Conservation (phyloP, 2,888 invertebrate genomes). For the Aromia moschata region DNA sequence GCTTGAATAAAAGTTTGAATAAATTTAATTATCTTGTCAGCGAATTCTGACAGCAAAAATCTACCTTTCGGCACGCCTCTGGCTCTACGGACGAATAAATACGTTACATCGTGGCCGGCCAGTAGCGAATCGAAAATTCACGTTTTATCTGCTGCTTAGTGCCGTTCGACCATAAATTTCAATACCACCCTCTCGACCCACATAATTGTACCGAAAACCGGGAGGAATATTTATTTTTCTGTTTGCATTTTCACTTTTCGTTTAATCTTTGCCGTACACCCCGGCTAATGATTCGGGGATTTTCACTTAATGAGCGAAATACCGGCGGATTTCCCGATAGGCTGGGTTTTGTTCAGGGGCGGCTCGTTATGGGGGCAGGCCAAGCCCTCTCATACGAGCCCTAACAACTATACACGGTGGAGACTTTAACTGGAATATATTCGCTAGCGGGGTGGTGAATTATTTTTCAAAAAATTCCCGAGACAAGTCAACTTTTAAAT, state of each 20-base stretch:
- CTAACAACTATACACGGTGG: no score
- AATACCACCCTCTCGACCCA: conserved; percentile 2
- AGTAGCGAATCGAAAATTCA: conserved; percentile 12
- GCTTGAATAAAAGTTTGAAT: no score
- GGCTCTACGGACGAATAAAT: not conserved
- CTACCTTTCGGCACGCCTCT: not conserved
- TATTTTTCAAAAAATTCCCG: no score
- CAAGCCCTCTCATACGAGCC: no score
- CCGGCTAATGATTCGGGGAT: conserved; percentile 15
- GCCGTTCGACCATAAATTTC: conserved; percentile 12
- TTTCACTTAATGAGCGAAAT: conserved; percentile 22
- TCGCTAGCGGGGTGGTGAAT: no score
- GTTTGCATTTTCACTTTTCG: conserved; percentile 24
- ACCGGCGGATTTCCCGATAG: not conserved
- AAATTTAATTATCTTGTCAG: no score
- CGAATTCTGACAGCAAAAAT: no score
- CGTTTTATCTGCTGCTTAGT: conserved; percentile 14
- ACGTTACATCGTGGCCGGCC: conserved; percentile 7
- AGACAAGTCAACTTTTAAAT: no score
- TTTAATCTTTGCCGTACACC: conserved; percentile 8
- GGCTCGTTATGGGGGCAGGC: no score
- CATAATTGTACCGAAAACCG: conserved; percentile 19
- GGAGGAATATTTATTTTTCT: conserved; percentile 10
- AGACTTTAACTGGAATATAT: no score
- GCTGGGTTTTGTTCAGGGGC: not conserved